Conservation (phyloP, 2,797 vertebrate species). For the Buceros bicornis region DNA sequence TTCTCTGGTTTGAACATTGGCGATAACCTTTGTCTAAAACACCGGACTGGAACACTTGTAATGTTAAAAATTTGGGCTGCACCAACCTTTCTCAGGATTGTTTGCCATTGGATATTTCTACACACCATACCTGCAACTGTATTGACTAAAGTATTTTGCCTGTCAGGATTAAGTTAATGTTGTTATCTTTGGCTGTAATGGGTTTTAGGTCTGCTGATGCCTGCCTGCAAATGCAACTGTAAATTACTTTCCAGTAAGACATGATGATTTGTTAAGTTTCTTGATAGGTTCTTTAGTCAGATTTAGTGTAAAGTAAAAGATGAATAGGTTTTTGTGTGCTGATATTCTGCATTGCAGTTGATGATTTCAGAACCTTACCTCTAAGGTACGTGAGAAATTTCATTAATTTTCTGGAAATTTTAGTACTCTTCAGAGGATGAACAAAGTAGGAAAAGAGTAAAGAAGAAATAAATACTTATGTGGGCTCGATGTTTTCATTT, state of each 20-base stretch:
- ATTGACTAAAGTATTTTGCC: constrained; percentile 77
- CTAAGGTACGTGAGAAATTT: neutral
- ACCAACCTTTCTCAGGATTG: constrained; percentile 71
- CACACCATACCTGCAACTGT: constrained; percentile 71
- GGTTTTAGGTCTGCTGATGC: constrained; percentile 79
- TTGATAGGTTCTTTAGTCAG: constrained; percentile 80
- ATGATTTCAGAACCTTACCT: constrained; percentile 15
- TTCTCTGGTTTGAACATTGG: constrained; percentile 26
- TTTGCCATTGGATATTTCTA: constrained; percentile 73
- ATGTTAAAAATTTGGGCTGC: constrained; percentile 45
- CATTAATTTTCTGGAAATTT: constrained; percentile 8
- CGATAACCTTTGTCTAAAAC: constrained; percentile 60
- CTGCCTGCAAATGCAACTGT: constrained; percentile 79
- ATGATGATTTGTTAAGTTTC: constrained; percentile 83
- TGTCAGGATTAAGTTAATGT: constrained; percentile 83
- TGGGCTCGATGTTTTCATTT: neutral
- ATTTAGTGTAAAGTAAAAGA: constrained; percentile 85
- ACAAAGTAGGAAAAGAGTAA: neutral
- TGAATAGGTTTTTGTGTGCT: constrained; percentile 61
- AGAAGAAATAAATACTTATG: neutral
- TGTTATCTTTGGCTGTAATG: constrained; percentile 84
- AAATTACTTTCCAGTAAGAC: constrained; percentile 85
- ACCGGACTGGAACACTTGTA: neutral
- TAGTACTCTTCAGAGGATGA: neutral
- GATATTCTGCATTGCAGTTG: neutral